Evolutionary conservation across 2,113 vertebrate species (phyloP).

Genomic region (Cebus imitator): DNA sequence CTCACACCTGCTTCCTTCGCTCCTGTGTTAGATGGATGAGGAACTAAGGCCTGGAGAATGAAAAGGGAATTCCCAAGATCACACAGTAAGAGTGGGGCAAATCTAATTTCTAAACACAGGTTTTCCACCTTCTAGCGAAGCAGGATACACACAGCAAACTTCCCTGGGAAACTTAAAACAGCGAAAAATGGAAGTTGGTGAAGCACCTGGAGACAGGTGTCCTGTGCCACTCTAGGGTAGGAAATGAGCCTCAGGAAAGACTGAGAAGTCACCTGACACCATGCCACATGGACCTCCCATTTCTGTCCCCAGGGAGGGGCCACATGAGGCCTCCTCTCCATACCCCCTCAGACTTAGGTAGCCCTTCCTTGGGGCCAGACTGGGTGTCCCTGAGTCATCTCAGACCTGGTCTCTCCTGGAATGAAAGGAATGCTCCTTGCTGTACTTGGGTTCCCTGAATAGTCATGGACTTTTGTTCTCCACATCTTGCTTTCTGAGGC

Average conservation of each 20-base stretch:
- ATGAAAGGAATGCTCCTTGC: conserved; percentile 89
- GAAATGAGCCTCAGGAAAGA: neutral
- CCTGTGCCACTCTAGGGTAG: neutral
- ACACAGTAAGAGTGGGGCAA: neutral
- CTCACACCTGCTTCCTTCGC: neutral
- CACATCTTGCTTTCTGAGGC: conserved; percentile 77
- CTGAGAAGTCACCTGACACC: neutral
- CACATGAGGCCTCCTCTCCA: neutral
- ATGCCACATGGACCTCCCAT: neutral
- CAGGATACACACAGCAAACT: neutral
- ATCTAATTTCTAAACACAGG: neutral
- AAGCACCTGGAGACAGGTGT: neutral
- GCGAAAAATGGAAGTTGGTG: neutral
- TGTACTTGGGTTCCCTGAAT: conserved; percentile 80
- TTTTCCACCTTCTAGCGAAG: neutral
- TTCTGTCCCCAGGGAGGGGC: neutral
- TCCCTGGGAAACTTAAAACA: neutral
- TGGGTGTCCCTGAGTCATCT: conserved; percentile 86
- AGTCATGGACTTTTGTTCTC: conserved; percentile 85
- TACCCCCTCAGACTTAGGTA: conserved; percentile 60
- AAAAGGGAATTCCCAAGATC: neutral
- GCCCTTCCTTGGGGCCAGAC: conserved; percentile 70
- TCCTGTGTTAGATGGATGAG: neutral
- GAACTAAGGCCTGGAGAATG: neutral
- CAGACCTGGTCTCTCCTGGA: conserved; percentile 85